A percentile compares a stretch with the other conserved stretches of the same genome.
phyloP scores from a whole-genome alignment of 2,888 invertebrate species.

The Drosophila formosana region DNA sequence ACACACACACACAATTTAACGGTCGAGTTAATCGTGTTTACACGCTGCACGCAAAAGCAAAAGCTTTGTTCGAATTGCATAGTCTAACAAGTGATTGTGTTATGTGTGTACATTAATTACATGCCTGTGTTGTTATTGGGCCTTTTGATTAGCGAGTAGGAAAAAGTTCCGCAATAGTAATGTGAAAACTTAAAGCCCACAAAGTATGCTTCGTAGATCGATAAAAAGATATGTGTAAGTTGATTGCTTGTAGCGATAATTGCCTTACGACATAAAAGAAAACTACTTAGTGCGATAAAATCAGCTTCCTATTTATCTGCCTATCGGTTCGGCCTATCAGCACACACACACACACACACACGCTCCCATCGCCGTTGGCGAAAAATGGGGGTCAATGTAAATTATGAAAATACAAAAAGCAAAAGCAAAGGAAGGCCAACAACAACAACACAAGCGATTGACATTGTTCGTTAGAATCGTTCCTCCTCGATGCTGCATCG shows the following conservation, averaged over 20 bases:
- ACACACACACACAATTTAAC: not conserved
- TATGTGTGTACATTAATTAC: conserved; percentile 4
- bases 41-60: conserved; percentile 1
- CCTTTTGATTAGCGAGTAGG: not conserved
- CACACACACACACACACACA: not conserved
- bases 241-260: not conserved
- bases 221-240: conserved; percentile 3
- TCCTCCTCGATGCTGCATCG: conserved; percentile 3
- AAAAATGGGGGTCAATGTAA: conserved; percentile 18
- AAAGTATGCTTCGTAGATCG: not conserved
- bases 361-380: conserved; percentile 1
- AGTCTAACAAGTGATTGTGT: conserved; percentile 2
- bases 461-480: conserved; percentile 18
- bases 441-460: conserved; percentile 14
- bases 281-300: conserved; percentile 2
- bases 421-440: conserved; percentile 14
- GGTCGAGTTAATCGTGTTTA: conserved; percentile 10
- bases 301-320: conserved; percentile 4
- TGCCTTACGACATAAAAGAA: conserved; percentile 1
- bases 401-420: conserved; percentile 13
- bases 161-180: not conserved
- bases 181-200: not conserved
- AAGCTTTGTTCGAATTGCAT: not conserved
- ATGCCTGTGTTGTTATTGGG: not conserved
- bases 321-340: conserved; percentile 9